Base-by-base conservation (phyloP, 2,113 vertebrate species). In the Planiliza haematocheilus region DNA sequence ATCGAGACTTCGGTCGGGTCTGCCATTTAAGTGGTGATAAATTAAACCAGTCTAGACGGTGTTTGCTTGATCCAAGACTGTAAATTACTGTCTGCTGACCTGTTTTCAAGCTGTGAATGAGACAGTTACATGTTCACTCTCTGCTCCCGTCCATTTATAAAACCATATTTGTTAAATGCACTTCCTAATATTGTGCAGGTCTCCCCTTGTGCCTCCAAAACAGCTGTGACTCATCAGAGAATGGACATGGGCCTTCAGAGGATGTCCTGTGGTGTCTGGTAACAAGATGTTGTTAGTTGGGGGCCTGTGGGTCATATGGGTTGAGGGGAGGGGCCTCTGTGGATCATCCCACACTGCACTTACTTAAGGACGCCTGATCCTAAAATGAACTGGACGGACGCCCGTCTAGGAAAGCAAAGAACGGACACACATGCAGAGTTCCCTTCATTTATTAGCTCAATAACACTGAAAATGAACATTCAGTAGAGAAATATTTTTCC, bases 81-180 rank as follows among this genome's bases (percentile, higher is more conserved):
- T 71, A 82, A 79, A 79, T 71, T 48, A 68, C 52, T 61, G 55
- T 76, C 67, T 77, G 1, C 17, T 83, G 77, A 81, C 63, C 67
- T 70, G 79, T 67, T 79, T 82, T 70, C 45, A 73, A 55, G 45
- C 20, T 71, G 59, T 12, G 38, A 60, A 61, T 36, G 55, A 64
- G 39, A 18, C n/a, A 48, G 38, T 38, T 51, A 39, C 20, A 64
- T 50, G 16, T 12, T 68, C 42, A 52, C 63, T 66, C 14, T 24
- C 66, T 5, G 57, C 13, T 1, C 2, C 37, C 59, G 30, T 52
- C 58, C 50, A 57, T 65, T 45, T 17, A 49, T 53, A 16, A 74
- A 61, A 52, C 20, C 41, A 17, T 16, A 24, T 60, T 24, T 34
- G 10, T 56, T 66, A 30, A 51, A 43, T n/a, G 24, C 24, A 30